phyloP scores from a whole-genome alignment of 2,113 vertebrate species.

The Planiliza haematocheilus region DNA sequence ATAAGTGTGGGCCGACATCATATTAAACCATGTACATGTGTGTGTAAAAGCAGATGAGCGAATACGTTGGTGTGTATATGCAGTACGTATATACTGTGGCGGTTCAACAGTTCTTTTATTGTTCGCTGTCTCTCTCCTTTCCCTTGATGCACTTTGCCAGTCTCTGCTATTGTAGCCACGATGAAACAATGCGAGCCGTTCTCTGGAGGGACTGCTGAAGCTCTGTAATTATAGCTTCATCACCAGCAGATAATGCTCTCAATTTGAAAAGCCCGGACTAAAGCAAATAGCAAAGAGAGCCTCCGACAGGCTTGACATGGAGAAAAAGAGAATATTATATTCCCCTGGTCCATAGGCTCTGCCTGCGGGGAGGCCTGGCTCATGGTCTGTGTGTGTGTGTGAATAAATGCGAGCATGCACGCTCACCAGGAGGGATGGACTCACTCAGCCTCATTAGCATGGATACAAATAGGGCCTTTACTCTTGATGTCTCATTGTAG shows the following conservation, averaged over 20 bases:
- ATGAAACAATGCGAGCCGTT: constrained; percentile 35
- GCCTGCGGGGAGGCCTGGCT: constrained; percentile 7
- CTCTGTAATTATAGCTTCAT: constrained; percentile 60
- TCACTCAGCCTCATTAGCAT: constrained; percentile 64
- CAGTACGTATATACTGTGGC: no score
- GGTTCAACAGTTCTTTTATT: no score
- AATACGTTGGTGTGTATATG: no score
- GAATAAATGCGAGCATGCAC: constrained; percentile 4
- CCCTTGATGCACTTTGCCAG: constrained; percentile 1
- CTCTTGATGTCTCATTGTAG: constrained; percentile 51
- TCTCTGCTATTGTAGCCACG: constrained; percentile 22
- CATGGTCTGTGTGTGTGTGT: constrained; percentile 15
- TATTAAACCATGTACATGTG: no score
- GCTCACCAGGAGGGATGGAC: constrained; percentile 53
- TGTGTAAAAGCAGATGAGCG: no score
- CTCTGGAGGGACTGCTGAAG: constrained; percentile 33
- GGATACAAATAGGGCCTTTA: constrained; percentile 56
- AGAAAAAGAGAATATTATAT: constrained; percentile 60
- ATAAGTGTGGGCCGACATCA: no score
- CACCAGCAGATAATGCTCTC: constrained; percentile 54
- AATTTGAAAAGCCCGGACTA: constrained; percentile 51
- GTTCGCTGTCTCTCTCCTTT: neutral
- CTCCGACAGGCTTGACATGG: constrained; percentile 39
- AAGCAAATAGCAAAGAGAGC: constrained; percentile 52
- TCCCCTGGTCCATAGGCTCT: constrained; percentile 37